Conservation (phyloP, 1,140 invertebrate genomes). For the Orius laevigatus region DNA sequence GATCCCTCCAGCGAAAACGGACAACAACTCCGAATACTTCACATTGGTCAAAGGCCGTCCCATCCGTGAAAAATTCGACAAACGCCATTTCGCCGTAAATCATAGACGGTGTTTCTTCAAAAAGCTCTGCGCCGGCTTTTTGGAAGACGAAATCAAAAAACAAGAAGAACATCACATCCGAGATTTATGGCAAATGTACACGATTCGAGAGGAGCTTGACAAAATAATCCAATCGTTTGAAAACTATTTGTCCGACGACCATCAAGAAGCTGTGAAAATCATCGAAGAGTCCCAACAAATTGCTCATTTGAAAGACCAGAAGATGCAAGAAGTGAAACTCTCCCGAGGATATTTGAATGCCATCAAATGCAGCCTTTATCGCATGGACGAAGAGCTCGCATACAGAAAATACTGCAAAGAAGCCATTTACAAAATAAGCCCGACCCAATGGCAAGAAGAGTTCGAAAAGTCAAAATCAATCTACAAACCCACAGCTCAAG, state of each 20-base stretch:
- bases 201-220: neutral
- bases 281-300: conserved; percentile 1
- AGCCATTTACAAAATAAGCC: neutral
- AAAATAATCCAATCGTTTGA: neutral
- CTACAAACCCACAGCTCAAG: neutral
- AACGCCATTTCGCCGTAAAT: neutral
- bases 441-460: neutral
- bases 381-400: neutral
- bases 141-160: conserved; percentile 4
- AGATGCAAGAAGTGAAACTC: neutral
- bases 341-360: neutral
- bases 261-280: neutral
- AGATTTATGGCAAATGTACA: conserved; percentile 3
- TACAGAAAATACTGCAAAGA: conserved; percentile 4
- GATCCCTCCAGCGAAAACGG: neutral
- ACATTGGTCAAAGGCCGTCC: neutral
- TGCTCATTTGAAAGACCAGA: neutral
- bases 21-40: conserved; percentile 5
- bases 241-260: neutral
- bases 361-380: neutral
- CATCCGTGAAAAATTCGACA: conserved; percentile 3
- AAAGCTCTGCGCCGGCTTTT: conserved; percentile 5
- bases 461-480: neutral
- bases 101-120: conserved; percentile 1
- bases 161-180: neutral